Base-by-base conservation (phyloP, 2,113 vertebrate species). In the Symphodus melops region DNA sequence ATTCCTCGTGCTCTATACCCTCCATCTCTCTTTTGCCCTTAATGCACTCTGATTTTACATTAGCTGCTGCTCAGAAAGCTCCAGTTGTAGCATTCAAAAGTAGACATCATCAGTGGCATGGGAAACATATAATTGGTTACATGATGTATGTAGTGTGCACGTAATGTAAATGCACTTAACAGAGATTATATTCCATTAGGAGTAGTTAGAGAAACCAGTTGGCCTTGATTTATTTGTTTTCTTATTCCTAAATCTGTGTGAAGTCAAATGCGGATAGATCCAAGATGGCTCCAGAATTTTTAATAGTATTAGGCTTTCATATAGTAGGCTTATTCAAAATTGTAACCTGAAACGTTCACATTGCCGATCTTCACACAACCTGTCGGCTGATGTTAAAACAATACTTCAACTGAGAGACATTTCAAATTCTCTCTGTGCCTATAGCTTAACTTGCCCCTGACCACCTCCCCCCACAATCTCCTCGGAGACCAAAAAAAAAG, bases 401-500 rank as follows among this genome's bases (percentile, higher is more conserved):
- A 72, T 33, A 33, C 28, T 58, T 11, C 7, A 54, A 21, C 7
- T 53, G 16, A 48, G 44, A 76, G 65, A 64, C 56, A 73, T 51
- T 39, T 67, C 36, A 59, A 51, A 67, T 66, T 63, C 14, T 48
- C 46, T 48, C 46, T 17, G 39, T 41, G 5, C 17, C 46, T 48
- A 19, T 58, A 37, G 52, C 44, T 65, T 48, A 56, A 63, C 49
- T 63, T 3, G 36, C 21, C 19, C 6, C 51, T 68, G 21, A 36
- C 61, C 53, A 60, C 19, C 62, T 72, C 33, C 1, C 69, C 69
- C 61, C 25, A 73, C 61, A 79, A 68, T 74, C 59, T 85, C 80
- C 68, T 71, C 71, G 41, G 78, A 90, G 84, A 85, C 81, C 74
- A 80, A 52, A 60, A 48, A 48, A 48, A 48, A 83, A 65, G 42